Evolutionary conservation across 2,888 invertebrate genomes (phyloP).

Genomic region (Sminthurinus aureus): DNA sequence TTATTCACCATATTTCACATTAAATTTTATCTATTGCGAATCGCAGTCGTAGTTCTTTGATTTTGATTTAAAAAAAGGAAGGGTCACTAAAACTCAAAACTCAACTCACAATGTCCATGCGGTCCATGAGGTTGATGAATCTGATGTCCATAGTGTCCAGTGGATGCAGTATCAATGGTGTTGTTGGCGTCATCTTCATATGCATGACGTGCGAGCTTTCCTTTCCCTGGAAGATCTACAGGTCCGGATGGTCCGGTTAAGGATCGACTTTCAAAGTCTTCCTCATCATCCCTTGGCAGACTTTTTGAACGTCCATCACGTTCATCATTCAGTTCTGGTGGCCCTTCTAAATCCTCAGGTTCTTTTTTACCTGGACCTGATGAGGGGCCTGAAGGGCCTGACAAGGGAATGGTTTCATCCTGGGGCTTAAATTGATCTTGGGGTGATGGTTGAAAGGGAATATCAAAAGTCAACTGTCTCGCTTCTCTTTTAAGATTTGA

Average conservation of each 20-base stretch:
- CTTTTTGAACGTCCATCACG: neutral
- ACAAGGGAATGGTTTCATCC: neutral
- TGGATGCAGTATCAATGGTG: neutral
- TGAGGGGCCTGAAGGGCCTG: neutral
- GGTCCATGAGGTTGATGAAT: neutral
- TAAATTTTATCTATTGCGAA: neutral
- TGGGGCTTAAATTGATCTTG: neutral
- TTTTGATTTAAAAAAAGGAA: neutral
- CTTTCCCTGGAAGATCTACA: too few relatives aligned
- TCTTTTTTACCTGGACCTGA: neutral
- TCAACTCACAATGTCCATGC: neutral
- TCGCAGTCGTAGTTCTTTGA: neutral
- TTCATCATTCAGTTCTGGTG: neutral
- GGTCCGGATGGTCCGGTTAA: neutral
- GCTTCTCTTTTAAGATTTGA: neutral
- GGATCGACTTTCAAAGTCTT: neutral
- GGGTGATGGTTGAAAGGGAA: conserved; percentile 5
- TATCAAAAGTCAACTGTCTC: neutral
- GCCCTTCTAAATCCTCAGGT: neutral
- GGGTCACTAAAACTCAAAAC: neutral
- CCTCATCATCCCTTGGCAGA: neutral
- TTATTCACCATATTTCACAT: too few relatives aligned
- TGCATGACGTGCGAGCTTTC: too few relatives aligned
- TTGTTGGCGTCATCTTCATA: neutral
- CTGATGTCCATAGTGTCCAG: conserved; percentile 14